Base-by-base conservation (phyloP, 1,140 invertebrate species). In the Artemia franciscana region DNA sequence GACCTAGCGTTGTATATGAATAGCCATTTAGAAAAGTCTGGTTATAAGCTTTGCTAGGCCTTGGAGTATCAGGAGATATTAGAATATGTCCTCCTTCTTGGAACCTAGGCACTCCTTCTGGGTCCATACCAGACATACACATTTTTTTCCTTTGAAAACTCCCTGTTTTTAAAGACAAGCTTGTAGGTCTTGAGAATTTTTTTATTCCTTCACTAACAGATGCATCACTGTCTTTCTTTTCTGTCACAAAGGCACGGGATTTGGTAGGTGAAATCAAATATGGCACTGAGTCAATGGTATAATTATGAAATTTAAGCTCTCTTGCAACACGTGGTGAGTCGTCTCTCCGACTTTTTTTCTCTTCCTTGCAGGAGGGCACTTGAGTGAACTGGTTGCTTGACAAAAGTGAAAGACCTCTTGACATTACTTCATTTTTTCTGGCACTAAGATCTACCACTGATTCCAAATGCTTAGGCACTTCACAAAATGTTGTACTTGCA, bases 1-100 rank as follows among this genome's bases (percentile, higher is more conserved):
- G 75, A 1, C 88, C 88, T 64, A 94, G 73, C 73, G 91, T 90
- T 12, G 89, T 93, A 71, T 92, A 94, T 25, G 89, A 88, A 70
- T 92, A 87, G 0, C 90, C 90, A 72, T 91, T 88, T 27, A 91
- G 71, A 73, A 86, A 88, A 7, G 88, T 76, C 70, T 92, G 86
- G 7, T 84, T 84, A 66, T 87, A 91, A n/a, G 84, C 83, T 69
- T 91, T 91, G 30, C 83, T 84, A 0, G 86, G 85, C 5, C 88
- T 73, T 7, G 90, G 90, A 0, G 90, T 93, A 71, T 93, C 90
- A 0, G 90, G 89, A 66, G 87, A 63, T 15, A 71, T 74, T 56
- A 71, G 70, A n/a, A 71, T 71, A 23, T 66, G 66, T 51, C 68
- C 64, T 23, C 65, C 60, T 23, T 66, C 63, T 5, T 65, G 63